These are phyloP conservation scores for Crotophaga sulcirostris DNA, from an alignment of 2,113 vertebrate genomes.

Conservation along the genomic window DNA sequence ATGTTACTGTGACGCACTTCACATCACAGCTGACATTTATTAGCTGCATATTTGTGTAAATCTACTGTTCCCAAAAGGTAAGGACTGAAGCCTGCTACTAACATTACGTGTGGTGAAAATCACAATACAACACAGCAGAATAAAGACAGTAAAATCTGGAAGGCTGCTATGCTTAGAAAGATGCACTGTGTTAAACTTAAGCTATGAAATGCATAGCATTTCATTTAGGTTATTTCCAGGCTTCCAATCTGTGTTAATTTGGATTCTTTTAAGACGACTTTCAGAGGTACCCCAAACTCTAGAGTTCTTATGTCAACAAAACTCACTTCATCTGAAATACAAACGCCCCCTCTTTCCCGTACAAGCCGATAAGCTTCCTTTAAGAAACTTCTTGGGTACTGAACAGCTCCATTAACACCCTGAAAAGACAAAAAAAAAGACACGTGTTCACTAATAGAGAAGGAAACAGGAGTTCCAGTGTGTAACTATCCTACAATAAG, in stretches of 20 bases:
- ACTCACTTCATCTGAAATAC: constrained; percentile 92
- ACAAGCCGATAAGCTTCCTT: constrained; percentile 86
- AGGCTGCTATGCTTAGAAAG: background rate
- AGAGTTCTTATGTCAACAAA: background rate
- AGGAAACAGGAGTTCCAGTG: background rate
- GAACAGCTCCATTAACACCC: constrained; percentile 88
- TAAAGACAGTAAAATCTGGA: background rate
- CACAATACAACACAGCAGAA: background rate
- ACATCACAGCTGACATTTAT: background rate
- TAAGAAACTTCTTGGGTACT: constrained; percentile 90
- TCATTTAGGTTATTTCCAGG: background rate
- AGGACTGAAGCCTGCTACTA: background rate
- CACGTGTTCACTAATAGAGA: background rate
- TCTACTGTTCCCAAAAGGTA: background rate
- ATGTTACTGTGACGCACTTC: background rate
- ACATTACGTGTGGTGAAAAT: background rate
- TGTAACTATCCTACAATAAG: background rate
- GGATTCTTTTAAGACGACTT: background rate
- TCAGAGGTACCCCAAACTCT: background rate
- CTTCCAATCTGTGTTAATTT: background rate
- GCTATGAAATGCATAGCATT: background rate
- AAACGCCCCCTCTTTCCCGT: constrained; percentile 86
- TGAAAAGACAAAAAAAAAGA: constrained; percentile 52
- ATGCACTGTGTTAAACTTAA: background rate
- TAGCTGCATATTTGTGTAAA: background rate